Evolutionary conservation across 2,888 invertebrate species (phyloP).

Genomic region (Spatulosminthurus flaviceps): DNA sequence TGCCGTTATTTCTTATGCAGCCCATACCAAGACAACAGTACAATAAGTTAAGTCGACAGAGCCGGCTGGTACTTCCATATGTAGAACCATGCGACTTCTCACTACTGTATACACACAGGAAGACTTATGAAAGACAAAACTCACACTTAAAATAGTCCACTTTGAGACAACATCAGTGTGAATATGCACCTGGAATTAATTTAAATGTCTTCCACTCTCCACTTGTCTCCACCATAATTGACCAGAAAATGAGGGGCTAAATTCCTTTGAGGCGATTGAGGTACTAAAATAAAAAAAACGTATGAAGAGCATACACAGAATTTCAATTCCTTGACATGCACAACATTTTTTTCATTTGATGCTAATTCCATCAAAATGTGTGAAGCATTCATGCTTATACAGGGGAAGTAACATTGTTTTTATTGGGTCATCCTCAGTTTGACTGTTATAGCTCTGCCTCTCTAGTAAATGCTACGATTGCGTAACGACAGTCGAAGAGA

Average conservation of each 20-base stretch:
- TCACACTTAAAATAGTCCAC: slow-evolving; percentile 2
- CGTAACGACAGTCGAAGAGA: neutral
- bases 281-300: no score
- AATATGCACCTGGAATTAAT: neutral
- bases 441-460: neutral
- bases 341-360: neutral
- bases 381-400: neutral
- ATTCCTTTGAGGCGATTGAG: neutral
- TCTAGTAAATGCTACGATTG: neutral
- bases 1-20: slow-evolving; percentile 54
- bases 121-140: neutral
- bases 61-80: slow-evolving; percentile 5
- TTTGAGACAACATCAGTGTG: neutral
- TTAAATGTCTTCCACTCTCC: slow-evolving; percentile 5
- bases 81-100: neutral
- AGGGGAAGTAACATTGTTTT: neutral
- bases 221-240: neutral
- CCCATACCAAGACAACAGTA: slow-evolving; percentile 21
- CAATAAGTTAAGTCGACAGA: neutral
- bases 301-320: neutral
- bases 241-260: neutral
- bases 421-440: slow-evolving; percentile 2
- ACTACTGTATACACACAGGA: neutral
- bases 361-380: neutral
- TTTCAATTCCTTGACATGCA: neutral